Percentiles rank a stretch among this genome's conserved stretches.
Conservation (phyloP, 1,140 invertebrate species). For the Drosophila equinoxialis region DNA sequence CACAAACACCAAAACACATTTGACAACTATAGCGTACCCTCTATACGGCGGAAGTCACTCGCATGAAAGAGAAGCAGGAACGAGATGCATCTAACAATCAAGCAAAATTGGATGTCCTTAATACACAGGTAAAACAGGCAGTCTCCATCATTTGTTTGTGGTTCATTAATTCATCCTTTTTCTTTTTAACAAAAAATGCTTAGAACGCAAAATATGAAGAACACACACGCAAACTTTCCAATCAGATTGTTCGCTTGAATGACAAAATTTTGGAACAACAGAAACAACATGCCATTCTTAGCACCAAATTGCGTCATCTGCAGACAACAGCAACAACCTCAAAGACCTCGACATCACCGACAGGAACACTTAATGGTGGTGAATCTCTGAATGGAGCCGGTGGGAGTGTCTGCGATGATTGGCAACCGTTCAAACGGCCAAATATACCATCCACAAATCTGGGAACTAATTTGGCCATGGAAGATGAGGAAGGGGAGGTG, state of each 20-base stretch:
- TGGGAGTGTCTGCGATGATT: conserved; percentile 24
- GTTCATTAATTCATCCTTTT: no score
- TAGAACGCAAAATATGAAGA: conserved; percentile 77
- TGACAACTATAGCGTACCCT: conserved; percentile 72
- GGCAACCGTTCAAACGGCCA: conserved; percentile 61
- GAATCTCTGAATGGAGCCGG: neutral
- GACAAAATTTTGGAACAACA: conserved; percentile 74
- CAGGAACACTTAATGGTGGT: neutral
- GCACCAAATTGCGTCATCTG: conserved; percentile 69
- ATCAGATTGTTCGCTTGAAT: conserved; percentile 75
- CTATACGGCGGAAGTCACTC: conserved; percentile 83
- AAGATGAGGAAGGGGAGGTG: conserved; percentile 92
- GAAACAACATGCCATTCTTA: conserved; percentile 69
- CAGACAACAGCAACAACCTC: conserved; percentile 27
- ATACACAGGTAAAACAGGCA: conserved; percentile 55
- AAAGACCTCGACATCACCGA: neutral
- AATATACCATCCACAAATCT: conserved; percentile 51
- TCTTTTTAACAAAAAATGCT: neutral
- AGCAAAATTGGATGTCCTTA: conserved; percentile 53
- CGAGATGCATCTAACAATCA: conserved; percentile 52
- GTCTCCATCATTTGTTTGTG: no score
- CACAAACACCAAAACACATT: conserved; percentile 25
- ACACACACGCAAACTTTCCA: conserved; percentile 71
- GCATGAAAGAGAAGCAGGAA: conserved; percentile 83
- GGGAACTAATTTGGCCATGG: conserved; percentile 86